Percentiles rank a stretch among this genome's conserved stretches.
phyloP scores from a whole-genome alignment of 1,140 invertebrate species.

The Cotesia chilonis region DNA sequence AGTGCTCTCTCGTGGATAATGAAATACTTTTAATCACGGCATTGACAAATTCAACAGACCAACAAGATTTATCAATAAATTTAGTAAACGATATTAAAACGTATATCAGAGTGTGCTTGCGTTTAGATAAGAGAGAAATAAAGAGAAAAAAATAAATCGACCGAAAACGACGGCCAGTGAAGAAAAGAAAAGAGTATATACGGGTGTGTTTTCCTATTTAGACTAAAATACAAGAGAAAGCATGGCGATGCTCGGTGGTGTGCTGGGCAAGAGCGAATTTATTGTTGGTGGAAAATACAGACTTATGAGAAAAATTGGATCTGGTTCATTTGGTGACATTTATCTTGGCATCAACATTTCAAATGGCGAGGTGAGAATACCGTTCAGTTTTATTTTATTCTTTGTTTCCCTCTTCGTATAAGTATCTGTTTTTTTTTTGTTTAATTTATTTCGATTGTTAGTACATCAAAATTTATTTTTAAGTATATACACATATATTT shows the following conservation, averaged over 20 bases:
- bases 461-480: too few species aligned
- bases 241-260: conserved; percentile 53
- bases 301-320: conserved; percentile 95
- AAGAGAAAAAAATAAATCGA: neutral
- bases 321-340: conserved; percentile 99
- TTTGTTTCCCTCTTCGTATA: neutral
- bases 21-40: too few species aligned
- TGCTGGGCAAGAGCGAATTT: conserved; percentile 71
- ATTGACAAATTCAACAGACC: neutral
- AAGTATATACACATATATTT: too few species aligned
- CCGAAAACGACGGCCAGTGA: neutral
- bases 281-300: conserved; percentile 92
- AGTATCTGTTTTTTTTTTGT: neutral
- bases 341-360: conserved; percentile 95
- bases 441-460: too few species aligned
- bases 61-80: neutral
- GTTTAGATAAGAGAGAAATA: conserved; percentile 15
- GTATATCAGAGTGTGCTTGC: conserved; percentile 15
- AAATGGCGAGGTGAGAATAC: conserved; percentile 86
- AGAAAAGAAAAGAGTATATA: conserved; percentile 21
- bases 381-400: conserved; percentile 18
- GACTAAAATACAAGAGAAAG: conserved; percentile 16
- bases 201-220: conserved; percentile 13
- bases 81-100: neutral
- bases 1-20: too few species aligned